phyloP scores from a whole-genome alignment of 1,140 invertebrate species.

The Dendroctonus valens region DNA sequence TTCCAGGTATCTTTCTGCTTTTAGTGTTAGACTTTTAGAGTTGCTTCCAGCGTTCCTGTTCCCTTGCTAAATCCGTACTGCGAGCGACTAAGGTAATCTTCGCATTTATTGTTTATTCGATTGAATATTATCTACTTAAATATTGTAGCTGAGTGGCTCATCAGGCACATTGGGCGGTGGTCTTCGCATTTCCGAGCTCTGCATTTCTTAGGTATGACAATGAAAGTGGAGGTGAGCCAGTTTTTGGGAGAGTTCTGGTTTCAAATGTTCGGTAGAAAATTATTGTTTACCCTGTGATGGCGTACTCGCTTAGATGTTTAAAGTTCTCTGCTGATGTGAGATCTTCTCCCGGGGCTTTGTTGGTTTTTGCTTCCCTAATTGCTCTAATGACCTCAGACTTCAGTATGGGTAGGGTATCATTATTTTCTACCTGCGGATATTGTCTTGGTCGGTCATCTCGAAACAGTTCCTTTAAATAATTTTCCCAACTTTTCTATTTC shows the following conservation, averaged over 20 bases:
- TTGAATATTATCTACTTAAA: constrained; percentile 37
- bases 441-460: too few relatives aligned
- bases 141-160: constrained; percentile 35
- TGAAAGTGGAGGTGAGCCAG: constrained; percentile 31
- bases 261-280: constrained; percentile 18
- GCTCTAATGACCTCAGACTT: too few relatives aligned
- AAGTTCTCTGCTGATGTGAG: too few relatives aligned
- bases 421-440: too few relatives aligned
- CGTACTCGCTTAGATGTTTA: background rate
- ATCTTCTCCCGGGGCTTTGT: too few relatives aligned
- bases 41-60: constrained; percentile 37
- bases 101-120: constrained; percentile 32
- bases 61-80: constrained; percentile 38
- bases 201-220: constrained; percentile 33
- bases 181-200: constrained; percentile 32
- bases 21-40: constrained; percentile 35
- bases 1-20: constrained; percentile 22
- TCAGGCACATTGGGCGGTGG: constrained; percentile 35
- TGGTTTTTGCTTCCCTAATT: too few relatives aligned
- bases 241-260: constrained; percentile 13
- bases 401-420: too few relatives aligned
- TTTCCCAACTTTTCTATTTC: too few relatives aligned
- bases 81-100: constrained; percentile 14
- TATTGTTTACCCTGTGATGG: constrained; percentile 3
- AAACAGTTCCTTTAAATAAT: too few relatives aligned